phyloP scores from a whole-genome alignment of 2,797 vertebrate genomes.

The Falco concolor region DNA sequence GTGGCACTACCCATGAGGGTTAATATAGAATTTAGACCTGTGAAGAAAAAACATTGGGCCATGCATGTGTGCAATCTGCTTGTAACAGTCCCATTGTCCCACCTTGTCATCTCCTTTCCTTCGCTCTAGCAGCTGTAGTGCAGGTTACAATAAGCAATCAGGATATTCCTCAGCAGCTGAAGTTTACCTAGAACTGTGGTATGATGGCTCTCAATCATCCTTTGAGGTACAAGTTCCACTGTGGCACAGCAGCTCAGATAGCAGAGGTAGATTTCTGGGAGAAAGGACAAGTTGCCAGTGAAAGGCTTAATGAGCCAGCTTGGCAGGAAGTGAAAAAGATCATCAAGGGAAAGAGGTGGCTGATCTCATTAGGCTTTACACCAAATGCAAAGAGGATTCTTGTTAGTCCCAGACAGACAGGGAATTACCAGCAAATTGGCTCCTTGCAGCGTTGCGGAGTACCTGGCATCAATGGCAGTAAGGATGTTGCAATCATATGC shows the following conservation, averaged over 20 bases:
- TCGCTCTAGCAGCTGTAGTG: background rate
- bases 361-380: constrained; percentile 2
- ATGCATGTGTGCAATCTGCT: background rate
- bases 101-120: background rate
- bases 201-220: background rate
- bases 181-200: background rate
- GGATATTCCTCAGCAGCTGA: background rate
- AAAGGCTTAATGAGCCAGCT: background rate
- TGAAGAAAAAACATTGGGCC: background rate
- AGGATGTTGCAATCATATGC: background rate
- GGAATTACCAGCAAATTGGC: background rate
- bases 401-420: background rate
- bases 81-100: background rate
- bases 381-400: background rate
- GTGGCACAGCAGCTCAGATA: background rate
- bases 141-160: background rate
- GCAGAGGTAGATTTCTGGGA: background rate
- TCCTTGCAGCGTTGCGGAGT: background rate
- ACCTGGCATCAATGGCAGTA: background rate
- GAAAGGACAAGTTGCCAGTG: background rate
- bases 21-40: background rate
- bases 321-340: background rate
- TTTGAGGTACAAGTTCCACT: background rate
- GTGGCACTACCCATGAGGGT: background rate
- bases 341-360: background rate